phyloP scores from a whole-genome alignment of 1,140 invertebrate genomes.

The Pseudoatta argentina region DNA sequence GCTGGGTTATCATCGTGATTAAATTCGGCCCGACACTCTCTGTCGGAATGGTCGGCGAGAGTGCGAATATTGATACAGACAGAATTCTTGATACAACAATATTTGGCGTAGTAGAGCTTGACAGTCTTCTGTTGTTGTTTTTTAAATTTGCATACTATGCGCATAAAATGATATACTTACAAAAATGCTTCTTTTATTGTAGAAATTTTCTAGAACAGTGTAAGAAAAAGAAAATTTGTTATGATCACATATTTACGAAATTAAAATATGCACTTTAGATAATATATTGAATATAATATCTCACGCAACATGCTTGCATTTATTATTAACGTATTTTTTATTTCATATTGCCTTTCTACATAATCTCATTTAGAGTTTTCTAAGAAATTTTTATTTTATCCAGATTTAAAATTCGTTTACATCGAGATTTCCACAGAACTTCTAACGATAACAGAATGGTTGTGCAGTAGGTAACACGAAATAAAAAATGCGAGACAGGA shows the following conservation, averaged over 20 bases:
- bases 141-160: not conserved
- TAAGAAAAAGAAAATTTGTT: not conserved
- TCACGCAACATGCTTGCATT: not conserved
- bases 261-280: not conserved
- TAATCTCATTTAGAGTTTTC: not conserved
- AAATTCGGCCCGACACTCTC: slow-evolving; percentile 46
- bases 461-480: not conserved
- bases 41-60: not conserved
- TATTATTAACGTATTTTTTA: not conserved
- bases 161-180: not conserved
- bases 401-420: not conserved
- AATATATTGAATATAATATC: not conserved
- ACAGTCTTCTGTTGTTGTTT: not conserved
- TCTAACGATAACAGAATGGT: not conserved
- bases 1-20: slow-evolving; percentile 55
- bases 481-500: slow-evolving; percentile 53
- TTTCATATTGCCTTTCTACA: not conserved
- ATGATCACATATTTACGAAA: not conserved
- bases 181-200: not conserved
- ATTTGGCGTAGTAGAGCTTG: not conserved
- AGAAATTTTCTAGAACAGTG: no score
- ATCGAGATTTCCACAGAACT: not conserved
- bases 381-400: not conserved
- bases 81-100: slow-evolving; percentile 24
- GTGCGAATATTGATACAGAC: slow-evolving; percentile 20